Evolutionary conservation across 2,113 vertebrate species (phyloP).

Genomic region (Cyanoramphus novaezelandiae): DNA sequence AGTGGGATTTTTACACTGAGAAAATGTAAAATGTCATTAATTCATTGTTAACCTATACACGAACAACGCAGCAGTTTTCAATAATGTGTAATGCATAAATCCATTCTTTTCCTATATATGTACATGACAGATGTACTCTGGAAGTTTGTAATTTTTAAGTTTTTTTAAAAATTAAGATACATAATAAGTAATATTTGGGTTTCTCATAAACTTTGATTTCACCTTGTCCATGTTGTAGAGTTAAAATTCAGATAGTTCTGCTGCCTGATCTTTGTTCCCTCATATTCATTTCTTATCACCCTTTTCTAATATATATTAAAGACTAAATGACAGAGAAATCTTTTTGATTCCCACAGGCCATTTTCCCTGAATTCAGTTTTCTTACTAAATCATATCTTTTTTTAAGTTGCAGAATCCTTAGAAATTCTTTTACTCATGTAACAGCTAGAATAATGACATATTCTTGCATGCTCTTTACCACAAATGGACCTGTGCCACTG

Average conservation of each 20-base stretch:
- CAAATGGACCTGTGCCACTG: not conserved
- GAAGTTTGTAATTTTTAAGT: not conserved
- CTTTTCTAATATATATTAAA: not conserved
- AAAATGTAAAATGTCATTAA: not conserved
- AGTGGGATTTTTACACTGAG: not conserved
- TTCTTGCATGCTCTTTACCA: conserved; percentile 5
- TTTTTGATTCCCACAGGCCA: not conserved
- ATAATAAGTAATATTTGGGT: not conserved
- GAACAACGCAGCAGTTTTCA: not conserved
- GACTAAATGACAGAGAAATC: not conserved
- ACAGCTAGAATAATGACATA: conserved; percentile 1
- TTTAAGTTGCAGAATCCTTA: not conserved
- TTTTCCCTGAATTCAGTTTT: not conserved
- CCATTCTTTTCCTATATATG: not conserved
- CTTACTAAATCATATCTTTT: not conserved
- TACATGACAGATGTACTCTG: not conserved
- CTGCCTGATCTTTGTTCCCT: not conserved
- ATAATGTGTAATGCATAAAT: not conserved
- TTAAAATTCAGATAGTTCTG: not conserved
- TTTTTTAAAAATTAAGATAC: not conserved
- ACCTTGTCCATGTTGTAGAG: not conserved
- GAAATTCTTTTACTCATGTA: not conserved
- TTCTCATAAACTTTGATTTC: not conserved
- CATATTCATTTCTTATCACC: not conserved
- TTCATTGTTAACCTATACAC: not conserved